Evolutionary conservation across 2,797 vertebrate species (phyloP), one percentile per base, ranked within the genome.

Genomic region (Limnodromus scolopaceus): DNA sequence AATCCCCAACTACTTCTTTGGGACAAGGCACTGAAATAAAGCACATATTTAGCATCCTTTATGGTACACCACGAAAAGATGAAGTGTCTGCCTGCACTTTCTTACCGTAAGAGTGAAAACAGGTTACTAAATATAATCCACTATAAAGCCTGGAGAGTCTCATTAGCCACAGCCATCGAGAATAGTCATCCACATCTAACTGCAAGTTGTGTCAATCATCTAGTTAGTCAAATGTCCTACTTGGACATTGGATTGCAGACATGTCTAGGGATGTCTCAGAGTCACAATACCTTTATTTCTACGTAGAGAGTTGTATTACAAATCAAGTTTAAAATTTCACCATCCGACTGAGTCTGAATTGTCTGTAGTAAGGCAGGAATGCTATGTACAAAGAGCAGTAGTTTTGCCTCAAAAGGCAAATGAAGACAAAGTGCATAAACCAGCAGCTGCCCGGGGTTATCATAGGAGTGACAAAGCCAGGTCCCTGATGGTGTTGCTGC

Each of bases 401-500:
- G 84, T 93, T 92, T 51, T 69, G 57, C 91, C 86, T 53, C 24
- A 41, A n/a, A 0, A 34, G 74, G 57, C 78, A 80, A 34, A 34
- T 22, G 39, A 55, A 24, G 43, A 64, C 32, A 93, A 95, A 95
- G 95, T 91, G 85, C 79, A 71, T 7, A 18, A 5, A 38, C 4
- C 46, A 38, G 13, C 45, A 36, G 45, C 41, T 57, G 78, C 82
- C 72, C 93, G 64, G 43, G 36, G 16, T 54, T 36, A 57, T 39
- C 78, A 91, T 43, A 98, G 39, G 39, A 98, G 95, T 6, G 98
- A 70, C 2, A 97, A 97, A 14, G 99, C 99, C 54, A 99, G 96
- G 49, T 98, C 98, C 89, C 90, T 97, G 91, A 99, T 17, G 15
- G 97, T 3, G 1, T 95, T 36, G 0, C 98, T 96, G 77, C 97